phyloP scores from a whole-genome alignment of 2,888 invertebrate species.

The Zygogramma bicolorata region DNA sequence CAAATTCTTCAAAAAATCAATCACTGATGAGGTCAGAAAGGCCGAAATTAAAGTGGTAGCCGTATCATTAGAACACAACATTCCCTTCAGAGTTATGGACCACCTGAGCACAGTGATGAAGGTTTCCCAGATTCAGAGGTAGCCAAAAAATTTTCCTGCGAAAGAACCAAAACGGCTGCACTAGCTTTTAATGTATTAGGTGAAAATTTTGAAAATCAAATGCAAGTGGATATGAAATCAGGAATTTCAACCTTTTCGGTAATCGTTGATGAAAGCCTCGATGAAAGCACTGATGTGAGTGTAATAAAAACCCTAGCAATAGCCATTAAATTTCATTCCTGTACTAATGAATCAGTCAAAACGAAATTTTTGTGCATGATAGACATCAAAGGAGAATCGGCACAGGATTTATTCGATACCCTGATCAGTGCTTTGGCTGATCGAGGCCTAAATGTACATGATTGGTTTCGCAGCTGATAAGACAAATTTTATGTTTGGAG shows the following conservation, averaged over 20 bases:
- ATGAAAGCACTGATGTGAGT: neutral
- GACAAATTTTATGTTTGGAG: neutral
- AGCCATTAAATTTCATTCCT: neutral
- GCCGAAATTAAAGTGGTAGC: slow-evolving; percentile 33
- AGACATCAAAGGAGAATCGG: neutral
- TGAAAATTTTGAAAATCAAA: slow-evolving; percentile 26
- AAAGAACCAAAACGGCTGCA: slow-evolving; percentile 31
- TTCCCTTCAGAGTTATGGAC: slow-evolving; percentile 36
- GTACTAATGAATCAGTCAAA: neutral
- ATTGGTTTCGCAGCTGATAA: neutral
- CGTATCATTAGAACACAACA: slow-evolving; percentile 28
- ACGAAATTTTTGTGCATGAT: neutral
- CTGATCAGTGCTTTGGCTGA: neutral
- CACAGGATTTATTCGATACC: neutral
- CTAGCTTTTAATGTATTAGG: slow-evolving; percentile 31
- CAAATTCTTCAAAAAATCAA: slow-evolving; percentile 21
- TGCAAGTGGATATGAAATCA: slow-evolving; percentile 24
- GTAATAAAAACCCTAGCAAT: neutral
- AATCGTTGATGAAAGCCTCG: neutral
- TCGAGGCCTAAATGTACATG: no score
- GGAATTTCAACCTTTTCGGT: slow-evolving; percentile 26
- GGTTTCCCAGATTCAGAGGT: slow-evolving; percentile 32
- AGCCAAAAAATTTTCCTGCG: slow-evolving; percentile 25
- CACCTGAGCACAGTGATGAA: slow-evolving; percentile 31
- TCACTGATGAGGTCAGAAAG: slow-evolving; percentile 17